A percentile compares a stretch with the other conserved stretches of the same genome.
phyloP scores from a whole-genome alignment of 2,113 vertebrate species.

The Sterna hirundo region DNA sequence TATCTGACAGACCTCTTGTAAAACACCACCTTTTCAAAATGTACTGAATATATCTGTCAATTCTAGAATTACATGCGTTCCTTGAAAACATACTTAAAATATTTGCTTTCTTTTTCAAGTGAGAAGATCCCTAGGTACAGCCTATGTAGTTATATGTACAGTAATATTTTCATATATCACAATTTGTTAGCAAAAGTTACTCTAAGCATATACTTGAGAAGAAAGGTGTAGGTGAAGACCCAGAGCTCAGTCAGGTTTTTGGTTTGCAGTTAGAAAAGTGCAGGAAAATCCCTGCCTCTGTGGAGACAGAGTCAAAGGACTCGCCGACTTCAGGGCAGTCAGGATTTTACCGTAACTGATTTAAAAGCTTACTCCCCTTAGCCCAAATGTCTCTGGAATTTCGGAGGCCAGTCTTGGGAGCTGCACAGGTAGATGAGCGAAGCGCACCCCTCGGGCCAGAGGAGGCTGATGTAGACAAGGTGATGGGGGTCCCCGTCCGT shows the following conservation, averaged over 20 bases:
- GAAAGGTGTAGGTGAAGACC: background rate
- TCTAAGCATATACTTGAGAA: background rate
- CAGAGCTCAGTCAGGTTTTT: background rate
- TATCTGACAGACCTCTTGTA: background rate
- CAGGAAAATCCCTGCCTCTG: background rate
- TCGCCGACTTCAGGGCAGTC: background rate
- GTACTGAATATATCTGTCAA: background rate
- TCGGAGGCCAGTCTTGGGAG: background rate
- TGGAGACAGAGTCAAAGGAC: background rate
- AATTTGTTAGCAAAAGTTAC: background rate
- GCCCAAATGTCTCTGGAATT: background rate
- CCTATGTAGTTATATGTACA: background rate
- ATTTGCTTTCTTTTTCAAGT: background rate
- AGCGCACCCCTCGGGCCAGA: rapidly evolving
- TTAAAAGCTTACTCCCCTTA: background rate
- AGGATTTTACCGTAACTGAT: background rate
- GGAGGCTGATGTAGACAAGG: background rate
- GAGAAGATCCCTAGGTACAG: background rate
- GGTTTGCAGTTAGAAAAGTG: background rate
- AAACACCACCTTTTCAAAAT: background rate
- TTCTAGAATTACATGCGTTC: background rate
- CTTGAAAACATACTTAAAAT: background rate
- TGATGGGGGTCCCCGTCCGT: background rate
- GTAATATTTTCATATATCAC: background rate
- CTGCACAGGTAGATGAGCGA: background rate